These are phyloP conservation scores for Aselliscus stoliczkanus DNA, from an alignment of 2,797 vertebrate genomes.

Conservation along the genomic window DNA sequence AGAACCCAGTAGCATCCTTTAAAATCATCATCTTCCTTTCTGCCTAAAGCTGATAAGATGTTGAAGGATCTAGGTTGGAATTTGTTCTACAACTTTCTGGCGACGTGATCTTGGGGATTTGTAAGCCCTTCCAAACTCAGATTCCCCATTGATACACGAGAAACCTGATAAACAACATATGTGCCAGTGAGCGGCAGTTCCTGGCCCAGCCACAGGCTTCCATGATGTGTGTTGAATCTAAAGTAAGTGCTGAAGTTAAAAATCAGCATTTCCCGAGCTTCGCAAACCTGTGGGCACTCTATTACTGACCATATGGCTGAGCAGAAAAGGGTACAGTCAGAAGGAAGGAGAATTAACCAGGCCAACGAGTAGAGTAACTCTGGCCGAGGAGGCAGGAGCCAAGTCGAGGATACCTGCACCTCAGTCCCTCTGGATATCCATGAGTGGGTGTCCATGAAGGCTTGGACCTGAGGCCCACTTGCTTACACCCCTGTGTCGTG, in stretches of 20 bases:
- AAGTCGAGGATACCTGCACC: too few relatives aligned
- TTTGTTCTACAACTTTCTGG: background rate
- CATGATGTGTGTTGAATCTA: background rate
- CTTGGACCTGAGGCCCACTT: background rate
- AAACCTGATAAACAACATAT: background rate
- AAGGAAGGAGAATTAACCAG: background rate
- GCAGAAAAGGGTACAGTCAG: background rate
- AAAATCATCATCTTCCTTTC: background rate
- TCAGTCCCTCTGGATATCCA: fast-evolving
- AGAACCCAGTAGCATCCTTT: background rate
- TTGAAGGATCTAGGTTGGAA: background rate
- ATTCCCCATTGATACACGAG: background rate
- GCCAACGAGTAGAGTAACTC: fast-evolving
- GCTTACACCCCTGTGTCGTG: background rate
- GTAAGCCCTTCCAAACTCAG: background rate
- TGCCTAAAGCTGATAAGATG: background rate
- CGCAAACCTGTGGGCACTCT: background rate
- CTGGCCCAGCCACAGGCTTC: background rate
- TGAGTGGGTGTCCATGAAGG: background rate
- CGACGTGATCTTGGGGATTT: background rate
- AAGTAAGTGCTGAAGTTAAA: background rate
- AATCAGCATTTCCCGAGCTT: background rate
- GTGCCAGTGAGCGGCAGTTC: background rate
- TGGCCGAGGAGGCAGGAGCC: background rate
- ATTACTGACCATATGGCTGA: background rate